A percentile compares a stretch with the other conserved stretches of the same genome.
phyloP scores from a whole-genome alignment of 2,797 vertebrate genomes.

The Cygnus olor region DNA sequence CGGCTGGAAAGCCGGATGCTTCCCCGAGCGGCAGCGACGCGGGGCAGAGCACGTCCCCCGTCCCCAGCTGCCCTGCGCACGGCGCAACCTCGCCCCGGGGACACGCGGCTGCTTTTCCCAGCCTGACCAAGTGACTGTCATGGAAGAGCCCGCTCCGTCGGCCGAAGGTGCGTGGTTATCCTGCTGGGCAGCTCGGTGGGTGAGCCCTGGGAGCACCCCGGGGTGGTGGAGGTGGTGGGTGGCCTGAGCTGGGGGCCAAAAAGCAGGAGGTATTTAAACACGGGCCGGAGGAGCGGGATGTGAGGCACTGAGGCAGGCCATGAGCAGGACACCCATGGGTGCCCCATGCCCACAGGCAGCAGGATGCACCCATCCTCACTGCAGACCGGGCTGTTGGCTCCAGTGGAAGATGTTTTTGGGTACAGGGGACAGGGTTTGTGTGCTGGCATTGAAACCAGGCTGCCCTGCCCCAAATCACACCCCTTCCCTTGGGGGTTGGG shows the following conservation, averaged over 20 bases:
- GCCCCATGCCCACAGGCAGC: neutral
- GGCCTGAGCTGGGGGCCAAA: accelerated
- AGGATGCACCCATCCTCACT: neutral
- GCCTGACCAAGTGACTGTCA: neutral
- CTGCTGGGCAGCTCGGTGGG: accelerated
- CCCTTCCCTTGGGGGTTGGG: neutral
- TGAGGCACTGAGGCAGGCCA: neutral
- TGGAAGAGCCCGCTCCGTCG: neutral
- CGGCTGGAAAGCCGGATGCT: accelerated
- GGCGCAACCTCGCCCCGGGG: neutral
- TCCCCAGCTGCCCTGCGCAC: accelerated
- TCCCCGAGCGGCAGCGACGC: accelerated
- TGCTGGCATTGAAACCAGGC: neutral
- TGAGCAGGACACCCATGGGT: neutral
- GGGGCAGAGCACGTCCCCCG: accelerated
- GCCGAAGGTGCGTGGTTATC: neutral
- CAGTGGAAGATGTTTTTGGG: neutral
- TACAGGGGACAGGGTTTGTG: neutral
- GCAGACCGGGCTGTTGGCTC: neutral
- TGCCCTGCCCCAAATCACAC: neutral
- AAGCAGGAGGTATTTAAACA: neutral
- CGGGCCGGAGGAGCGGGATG: neutral
- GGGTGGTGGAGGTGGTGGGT: accelerated
- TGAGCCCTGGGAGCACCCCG: accelerated
- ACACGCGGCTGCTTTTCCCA: accelerated